Conservation (phyloP, 2,113 vertebrate species). For the Heterocephalus glaber region DNA sequence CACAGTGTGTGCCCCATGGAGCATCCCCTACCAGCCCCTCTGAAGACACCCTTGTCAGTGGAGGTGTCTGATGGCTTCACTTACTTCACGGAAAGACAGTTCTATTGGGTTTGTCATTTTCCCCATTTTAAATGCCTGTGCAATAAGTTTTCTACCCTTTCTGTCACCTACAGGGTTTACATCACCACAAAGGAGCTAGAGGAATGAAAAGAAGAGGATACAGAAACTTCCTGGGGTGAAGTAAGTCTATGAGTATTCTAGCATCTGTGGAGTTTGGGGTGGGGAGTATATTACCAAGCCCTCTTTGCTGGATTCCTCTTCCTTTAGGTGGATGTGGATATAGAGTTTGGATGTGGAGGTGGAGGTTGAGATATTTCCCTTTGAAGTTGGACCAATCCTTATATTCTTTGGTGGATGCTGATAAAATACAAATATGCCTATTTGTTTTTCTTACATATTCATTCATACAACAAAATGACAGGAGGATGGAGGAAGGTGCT, state of each 20-base stretch:
- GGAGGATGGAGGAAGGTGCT: not conserved
- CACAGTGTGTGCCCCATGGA: not conserved
- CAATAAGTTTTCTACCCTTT: not conserved
- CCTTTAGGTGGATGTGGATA: not conserved
- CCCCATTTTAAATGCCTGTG: not conserved
- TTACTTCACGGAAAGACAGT: not conserved
- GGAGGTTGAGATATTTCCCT: not conserved
- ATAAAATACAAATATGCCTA: not conserved
- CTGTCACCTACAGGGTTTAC: not conserved
- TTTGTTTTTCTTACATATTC: slow-evolving; percentile 8
- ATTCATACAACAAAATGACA: not conserved
- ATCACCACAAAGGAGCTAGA: not conserved
- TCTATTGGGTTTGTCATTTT: not conserved
- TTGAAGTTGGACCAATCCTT: not conserved
- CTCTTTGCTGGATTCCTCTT: not conserved
- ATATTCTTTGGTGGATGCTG: not conserved
- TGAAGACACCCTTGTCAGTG: not conserved
- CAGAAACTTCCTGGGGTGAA: not conserved
- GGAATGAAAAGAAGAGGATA: rapidly evolving
- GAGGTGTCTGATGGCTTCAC: not conserved
- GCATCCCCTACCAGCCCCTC: not conserved
- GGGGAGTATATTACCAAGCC: rapidly evolving
- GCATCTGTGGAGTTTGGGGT: not conserved
- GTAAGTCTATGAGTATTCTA: not conserved
- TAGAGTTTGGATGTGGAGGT: not conserved